Conservation (phyloP, 2,113 vertebrate species). For the Hippolais icterina region DNA sequence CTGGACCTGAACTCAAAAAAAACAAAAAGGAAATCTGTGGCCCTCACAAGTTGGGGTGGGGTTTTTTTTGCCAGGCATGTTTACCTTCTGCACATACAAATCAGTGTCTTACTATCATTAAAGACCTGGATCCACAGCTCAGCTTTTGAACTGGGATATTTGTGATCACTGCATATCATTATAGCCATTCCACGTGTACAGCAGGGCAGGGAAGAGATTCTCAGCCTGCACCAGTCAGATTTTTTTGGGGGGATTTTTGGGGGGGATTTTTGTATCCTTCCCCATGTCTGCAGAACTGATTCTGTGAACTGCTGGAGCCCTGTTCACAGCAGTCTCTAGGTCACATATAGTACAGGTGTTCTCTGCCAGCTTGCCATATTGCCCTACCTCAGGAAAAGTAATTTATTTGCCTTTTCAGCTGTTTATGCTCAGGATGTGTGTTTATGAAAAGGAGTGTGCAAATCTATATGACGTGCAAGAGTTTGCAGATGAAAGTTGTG, state of each 20-base stretch:
- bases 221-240: background rate
- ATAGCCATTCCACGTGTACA: accelerated
- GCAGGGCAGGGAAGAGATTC: background rate
- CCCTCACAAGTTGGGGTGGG: background rate
- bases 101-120: background rate
- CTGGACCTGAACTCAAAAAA: background rate
- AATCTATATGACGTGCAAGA: background rate
- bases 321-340: background rate
- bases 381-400: background rate
- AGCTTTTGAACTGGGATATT: background rate
- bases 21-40: background rate
- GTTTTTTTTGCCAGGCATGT: background rate
- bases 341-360: background rate
- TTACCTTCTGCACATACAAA: background rate
- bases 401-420: background rate
- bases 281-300: background rate
- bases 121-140: background rate
- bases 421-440: background rate
- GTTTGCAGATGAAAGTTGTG: background rate
- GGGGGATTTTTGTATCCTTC: background rate
- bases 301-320: background rate
- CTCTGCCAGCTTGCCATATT: background rate
- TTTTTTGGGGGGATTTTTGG: too few species aligned
- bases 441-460: background rate
- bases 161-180: background rate